These are phyloP conservation scores for Lagria hirta DNA, from an alignment of 2,888 invertebrate species.

Conservation along the genomic window DNA sequence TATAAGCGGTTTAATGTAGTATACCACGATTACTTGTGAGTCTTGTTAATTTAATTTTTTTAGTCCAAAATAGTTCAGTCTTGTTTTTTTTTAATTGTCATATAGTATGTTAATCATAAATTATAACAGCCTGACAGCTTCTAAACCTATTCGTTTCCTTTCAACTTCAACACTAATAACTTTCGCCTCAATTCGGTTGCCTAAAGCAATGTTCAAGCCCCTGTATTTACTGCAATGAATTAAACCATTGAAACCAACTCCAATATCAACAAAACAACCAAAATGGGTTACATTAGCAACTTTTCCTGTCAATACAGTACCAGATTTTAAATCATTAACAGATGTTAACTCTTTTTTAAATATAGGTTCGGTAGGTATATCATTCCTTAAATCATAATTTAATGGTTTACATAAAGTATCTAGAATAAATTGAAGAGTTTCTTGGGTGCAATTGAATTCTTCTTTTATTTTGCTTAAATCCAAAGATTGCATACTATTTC, in stretches of 20 bases:
- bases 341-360: constrained; percentile 73
- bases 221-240: constrained; percentile 67
- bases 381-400: constrained; percentile 74
- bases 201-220: constrained; percentile 61
- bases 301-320: constrained; percentile 69
- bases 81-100: too few relatives aligned
- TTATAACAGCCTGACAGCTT: constrained; percentile 36
- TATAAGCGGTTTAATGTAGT: too few relatives aligned
- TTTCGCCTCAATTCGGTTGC: constrained; percentile 69
- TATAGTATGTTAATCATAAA: too few relatives aligned
- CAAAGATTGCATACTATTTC: constrained; percentile 15
- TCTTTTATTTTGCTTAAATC: constrained; percentile 52
- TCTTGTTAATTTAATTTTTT: too few relatives aligned
- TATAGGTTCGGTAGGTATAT: constrained; percentile 64
- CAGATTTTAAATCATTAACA: constrained; percentile 65
- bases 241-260: constrained; percentile 70
- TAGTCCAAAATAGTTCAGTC: too few relatives aligned
- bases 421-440: constrained; percentile 69
- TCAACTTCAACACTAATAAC: constrained; percentile 62
- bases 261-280: constrained; percentile 89
- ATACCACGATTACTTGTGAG: too few relatives aligned
- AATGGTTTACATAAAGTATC: constrained; percentile 71
- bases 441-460: constrained; percentile 62
- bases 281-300: constrained; percentile 86
- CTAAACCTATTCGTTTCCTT: constrained; percentile 57